phyloP scores from a whole-genome alignment of 2,888 invertebrate species.

The Tetanocera ferruginea region DNA sequence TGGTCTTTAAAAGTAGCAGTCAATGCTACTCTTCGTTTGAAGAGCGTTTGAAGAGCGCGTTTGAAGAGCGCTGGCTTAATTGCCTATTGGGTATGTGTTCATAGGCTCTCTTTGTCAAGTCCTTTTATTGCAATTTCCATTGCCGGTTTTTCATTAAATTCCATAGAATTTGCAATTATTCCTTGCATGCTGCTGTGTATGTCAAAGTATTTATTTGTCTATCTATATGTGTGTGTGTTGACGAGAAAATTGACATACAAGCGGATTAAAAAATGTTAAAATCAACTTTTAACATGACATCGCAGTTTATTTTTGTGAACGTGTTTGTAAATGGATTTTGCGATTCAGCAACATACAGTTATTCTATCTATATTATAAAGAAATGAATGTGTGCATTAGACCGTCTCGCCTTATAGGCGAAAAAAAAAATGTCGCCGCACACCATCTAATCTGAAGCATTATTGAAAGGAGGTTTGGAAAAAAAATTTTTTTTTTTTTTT shows the following conservation, averaged over 20 bases:
- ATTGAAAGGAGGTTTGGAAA: too few species aligned
- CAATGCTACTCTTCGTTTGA: too few species aligned
- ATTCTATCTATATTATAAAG: too few species aligned
- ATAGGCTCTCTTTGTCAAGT: conserved; percentile 31
- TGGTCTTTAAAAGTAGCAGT: too few species aligned
- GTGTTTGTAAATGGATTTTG: conserved; percentile 2
- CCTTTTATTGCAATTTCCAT: conserved; percentile 2
- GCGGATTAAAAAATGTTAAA: conserved; percentile 62
- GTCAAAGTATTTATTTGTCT: neutral
- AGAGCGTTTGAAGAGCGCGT: too few species aligned
- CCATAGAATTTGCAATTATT: neutral
- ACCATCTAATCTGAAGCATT: too few species aligned
- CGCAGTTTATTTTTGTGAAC: conserved; percentile 39
- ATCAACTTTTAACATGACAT: conserved; percentile 62
- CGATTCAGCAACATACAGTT: too few species aligned
- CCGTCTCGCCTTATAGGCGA: too few species aligned
- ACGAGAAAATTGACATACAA: conserved; percentile 57
- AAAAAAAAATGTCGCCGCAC: too few species aligned
- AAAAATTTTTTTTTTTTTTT: too few species aligned
- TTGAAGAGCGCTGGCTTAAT: neutral
- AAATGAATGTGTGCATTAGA: too few species aligned
- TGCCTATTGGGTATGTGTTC: neutral
- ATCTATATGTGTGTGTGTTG: neutral
- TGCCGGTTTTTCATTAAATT: neutral
- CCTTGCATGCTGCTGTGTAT: neutral